A percentile compares a stretch with the other conserved stretches of the same genome.
phyloP scores from a whole-genome alignment of 2,113 vertebrate genomes.

The Chionomys nivalis region DNA sequence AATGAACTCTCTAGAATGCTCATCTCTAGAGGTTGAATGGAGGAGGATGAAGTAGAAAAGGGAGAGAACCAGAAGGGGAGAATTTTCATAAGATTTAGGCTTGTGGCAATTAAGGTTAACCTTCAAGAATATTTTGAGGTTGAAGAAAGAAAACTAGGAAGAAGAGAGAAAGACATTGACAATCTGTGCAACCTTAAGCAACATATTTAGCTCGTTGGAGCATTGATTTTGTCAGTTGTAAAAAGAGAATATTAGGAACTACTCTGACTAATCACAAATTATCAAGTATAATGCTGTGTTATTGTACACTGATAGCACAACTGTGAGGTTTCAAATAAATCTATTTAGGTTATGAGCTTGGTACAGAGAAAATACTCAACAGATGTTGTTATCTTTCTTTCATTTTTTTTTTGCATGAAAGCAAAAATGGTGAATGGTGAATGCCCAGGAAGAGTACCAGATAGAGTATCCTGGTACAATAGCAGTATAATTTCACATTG shows the following conservation, averaged over 20 bases:
- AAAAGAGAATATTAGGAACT: conserved; percentile 25
- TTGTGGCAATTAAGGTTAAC: not conserved
- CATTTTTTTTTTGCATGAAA: conserved; percentile 38
- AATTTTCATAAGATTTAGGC: not conserved
- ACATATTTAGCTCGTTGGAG: not conserved
- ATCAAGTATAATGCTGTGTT: conserved; percentile 17
- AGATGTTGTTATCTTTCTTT: not conserved
- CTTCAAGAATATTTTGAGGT: not conserved
- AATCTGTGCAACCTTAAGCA: not conserved
- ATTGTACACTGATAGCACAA: not conserved
- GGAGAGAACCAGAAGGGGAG: too few species aligned
- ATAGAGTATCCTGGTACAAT: not conserved
- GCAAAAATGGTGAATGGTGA: not conserved
- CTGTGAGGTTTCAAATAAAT: not conserved
- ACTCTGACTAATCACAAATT: not conserved
- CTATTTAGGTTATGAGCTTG: conserved; percentile 4
- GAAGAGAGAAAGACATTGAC: not conserved
- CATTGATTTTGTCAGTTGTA: not conserved
- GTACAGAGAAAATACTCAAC: not conserved
- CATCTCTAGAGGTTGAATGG: not conserved
- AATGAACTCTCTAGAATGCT: not conserved
- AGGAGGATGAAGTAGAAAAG: not conserved
- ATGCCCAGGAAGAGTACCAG: not conserved
- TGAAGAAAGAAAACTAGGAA: not conserved
- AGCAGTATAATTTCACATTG: not conserved